A percentile compares a stretch with the other conserved stretches of the same genome.
phyloP scores from a whole-genome alignment of 64 coral and sea anemone species.

The Porites lutea region DNA sequence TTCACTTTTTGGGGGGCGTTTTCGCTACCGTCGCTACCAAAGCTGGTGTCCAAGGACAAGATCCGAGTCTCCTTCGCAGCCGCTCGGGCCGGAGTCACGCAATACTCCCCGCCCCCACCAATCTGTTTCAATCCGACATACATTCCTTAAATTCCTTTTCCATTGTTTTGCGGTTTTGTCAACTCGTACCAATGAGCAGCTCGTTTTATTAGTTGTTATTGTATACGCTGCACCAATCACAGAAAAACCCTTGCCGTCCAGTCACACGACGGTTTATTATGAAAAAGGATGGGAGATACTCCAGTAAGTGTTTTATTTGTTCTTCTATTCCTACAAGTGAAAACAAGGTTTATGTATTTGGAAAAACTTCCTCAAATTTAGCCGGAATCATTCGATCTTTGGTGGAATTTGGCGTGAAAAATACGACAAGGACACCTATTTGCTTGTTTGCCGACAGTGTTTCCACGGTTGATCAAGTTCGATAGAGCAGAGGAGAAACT shows the following conservation, averaged over 20 bases:
- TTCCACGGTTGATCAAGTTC: conserved; percentile 37
- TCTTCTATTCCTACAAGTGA: neutral
- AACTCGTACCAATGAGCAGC: no score
- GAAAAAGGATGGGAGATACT: conserved; percentile 14
- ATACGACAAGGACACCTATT: conserved; percentile 1
- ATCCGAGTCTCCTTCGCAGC: no score
- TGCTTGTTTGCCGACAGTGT: conserved; percentile 44
- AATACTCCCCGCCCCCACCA: no score
- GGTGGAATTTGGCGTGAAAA: conserved; percentile 19
- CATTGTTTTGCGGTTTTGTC: no score
- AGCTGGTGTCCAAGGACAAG: no score
- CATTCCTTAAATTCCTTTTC: no score
- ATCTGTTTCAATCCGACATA: no score
- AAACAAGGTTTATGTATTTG: conserved; percentile 40
- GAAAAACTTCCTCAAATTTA: conserved; percentile 34
- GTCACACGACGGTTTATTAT: neutral
- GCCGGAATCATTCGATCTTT: conserved; percentile 3
- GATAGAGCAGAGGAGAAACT: conserved; percentile 30
- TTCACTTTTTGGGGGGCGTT: no score
- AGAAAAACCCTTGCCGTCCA: neutral
- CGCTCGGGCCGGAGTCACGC: no score
- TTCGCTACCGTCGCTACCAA: no score
- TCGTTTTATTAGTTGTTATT: no score
- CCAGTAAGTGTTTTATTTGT: conserved; percentile 63
- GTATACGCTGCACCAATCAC: no score